Evolutionary conservation across 2,888 invertebrate species (phyloP).

Genomic region (Caenorhabditis sinica): DNA sequence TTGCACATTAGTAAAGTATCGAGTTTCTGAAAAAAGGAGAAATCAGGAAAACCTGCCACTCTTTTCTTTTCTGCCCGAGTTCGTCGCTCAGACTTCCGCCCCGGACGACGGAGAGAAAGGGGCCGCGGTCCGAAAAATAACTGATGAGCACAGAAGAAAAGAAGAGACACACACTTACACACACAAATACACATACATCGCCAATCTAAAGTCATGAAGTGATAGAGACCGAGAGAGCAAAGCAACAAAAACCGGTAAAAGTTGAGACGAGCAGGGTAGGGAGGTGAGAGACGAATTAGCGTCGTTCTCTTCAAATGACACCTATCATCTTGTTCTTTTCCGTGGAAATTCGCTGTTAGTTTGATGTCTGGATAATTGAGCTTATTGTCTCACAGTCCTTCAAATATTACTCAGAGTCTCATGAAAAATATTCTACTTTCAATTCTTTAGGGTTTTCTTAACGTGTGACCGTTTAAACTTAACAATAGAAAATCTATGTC

Average conservation of each 20-base stretch:
- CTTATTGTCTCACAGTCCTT: not conserved
- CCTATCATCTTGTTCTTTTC: constrained; percentile 6
- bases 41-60: constrained; percentile 62
- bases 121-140: constrained; percentile 48
- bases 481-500: no score
- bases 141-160: constrained; percentile 46
- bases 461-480: no score
- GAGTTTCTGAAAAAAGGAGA: constrained; percentile 47
- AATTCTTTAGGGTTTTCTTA: no score
- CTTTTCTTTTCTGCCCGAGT: constrained; percentile 38
- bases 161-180: constrained; percentile 25
- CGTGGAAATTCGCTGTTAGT: not conserved
- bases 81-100: constrained; percentile 37
- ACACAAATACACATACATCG: constrained; percentile 8
- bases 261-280: constrained; percentile 20
- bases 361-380: constrained; percentile 4
- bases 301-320: constrained; percentile 13
- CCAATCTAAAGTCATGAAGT: constrained; percentile 2
- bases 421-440: no score
- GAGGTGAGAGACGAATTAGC: constrained; percentile 4
- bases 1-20: constrained; percentile 64
- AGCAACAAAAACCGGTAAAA: constrained; percentile 41
- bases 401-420: no score
- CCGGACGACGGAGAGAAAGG: constrained; percentile 23
- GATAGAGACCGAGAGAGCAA: constrained; percentile 24